Percentiles rank a stretch among this genome's conserved stretches.
Evolutionary conservation across 2,797 vertebrate species (phyloP).

Genomic region (Phataginus tricuspis): DNA sequence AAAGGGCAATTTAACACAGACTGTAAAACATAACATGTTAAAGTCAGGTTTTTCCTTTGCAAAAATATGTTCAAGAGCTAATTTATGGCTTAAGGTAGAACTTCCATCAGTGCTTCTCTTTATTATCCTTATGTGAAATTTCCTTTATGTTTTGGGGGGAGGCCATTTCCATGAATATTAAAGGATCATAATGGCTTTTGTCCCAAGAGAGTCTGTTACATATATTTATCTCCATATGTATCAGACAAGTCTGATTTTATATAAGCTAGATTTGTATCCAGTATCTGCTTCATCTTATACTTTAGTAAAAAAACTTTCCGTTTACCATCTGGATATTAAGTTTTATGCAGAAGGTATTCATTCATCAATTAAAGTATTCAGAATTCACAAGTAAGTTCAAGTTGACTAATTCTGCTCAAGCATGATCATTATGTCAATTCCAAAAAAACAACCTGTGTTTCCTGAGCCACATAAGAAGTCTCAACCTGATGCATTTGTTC

Average conservation of each 20-base stretch:
- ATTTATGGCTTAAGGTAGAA: neutral
- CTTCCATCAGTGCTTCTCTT: neutral
- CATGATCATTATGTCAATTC: neutral
- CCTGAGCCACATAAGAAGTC: constrained; percentile 44
- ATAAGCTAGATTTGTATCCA: neutral
- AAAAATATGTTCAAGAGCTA: constrained; percentile 25
- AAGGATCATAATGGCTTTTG: constrained; percentile 12
- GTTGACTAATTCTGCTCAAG: constrained; percentile 45
- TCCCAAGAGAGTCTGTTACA: neutral
- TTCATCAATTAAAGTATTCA: constrained; percentile 26
- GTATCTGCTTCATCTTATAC: constrained; percentile 3
- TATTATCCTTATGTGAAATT: neutral
- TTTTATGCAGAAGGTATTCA: constrained; percentile 11
- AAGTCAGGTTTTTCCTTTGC: constrained; percentile 44
- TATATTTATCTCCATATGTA: too few species aligned
- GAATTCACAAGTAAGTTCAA: neutral
- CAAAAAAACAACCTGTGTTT: neutral
- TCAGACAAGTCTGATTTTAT: neutral
- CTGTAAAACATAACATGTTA: constrained; percentile 22
- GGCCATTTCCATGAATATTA: constrained; percentile 43
- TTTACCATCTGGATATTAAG: constrained; percentile 17
- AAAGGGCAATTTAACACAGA: constrained; percentile 29
- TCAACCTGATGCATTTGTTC: constrained; percentile 53
- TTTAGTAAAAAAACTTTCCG: constrained; percentile 50
- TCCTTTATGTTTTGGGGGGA: neutral